Base-by-base conservation (phyloP, 2,888 invertebrate genomes). In the Microctonus hyperodae region DNA sequence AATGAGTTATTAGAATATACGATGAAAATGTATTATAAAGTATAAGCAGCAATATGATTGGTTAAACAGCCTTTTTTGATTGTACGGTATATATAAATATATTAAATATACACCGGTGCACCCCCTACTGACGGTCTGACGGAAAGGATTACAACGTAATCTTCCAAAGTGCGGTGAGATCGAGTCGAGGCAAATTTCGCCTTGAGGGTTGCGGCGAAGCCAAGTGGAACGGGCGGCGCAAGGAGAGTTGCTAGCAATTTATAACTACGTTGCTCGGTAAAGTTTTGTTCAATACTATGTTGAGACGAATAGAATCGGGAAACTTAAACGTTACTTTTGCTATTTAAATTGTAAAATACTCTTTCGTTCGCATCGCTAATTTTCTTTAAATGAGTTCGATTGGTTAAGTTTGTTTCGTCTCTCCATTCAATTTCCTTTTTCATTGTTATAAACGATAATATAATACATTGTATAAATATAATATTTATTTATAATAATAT, bases 91-190 rank as follows among this genome's bases (percentile, higher is more conserved):
- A 50, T 22, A 50, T 50, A 20, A 31, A 25, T 44, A 50, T 37
- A 20, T 35, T 4, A 20, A 16, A 22, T 33, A 20, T 57, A 48
- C 62, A 35, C n/a, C 53, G 13, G 28, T 25, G 25, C 25, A 28
- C 53, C 37, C 37, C 20, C 20, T 50, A 11, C 28, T 44, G 56
- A 56, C 25, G 31, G 23, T 20, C 28, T 59, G 51, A 51, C 51
- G 40, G 28, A 65, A 25, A 59, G 58, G 37, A 65, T 65, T 50
- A 65, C 51, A 58, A 58, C 28, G 53, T 73, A 74, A 74, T 74
- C 74, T 74, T 67, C 67, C 70, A 70, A 70, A 73, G 75, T 73
- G 74, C 72, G 68, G 69, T 37, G 64, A 69, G 72, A 72, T 72
- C 69, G 67, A 67, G 70, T 70, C 69, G 60, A 68, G 67, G 58